Evolutionary conservation across 2,113 vertebrate species (phyloP).

Genomic region (Erythrolamprus reginae): DNA sequence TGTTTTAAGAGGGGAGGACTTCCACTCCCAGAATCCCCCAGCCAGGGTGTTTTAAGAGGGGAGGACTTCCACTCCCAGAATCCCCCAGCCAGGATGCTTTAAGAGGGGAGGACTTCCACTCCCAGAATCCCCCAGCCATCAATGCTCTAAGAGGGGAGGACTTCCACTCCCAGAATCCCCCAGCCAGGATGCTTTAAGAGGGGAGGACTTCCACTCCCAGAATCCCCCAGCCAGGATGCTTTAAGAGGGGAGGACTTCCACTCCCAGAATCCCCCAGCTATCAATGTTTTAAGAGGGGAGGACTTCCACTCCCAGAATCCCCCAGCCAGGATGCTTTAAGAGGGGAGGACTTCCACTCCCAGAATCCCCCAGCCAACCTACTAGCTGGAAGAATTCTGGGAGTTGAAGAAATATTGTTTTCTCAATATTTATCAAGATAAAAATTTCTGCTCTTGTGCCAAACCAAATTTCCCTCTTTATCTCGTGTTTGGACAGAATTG

Average conservation of each 20-base stretch:
- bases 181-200: too few relatives aligned
- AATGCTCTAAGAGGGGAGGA: too few relatives aligned
- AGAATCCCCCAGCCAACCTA: not conserved
- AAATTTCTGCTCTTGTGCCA: not conserved
- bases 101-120: too few relatives aligned
- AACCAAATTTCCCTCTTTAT: not conserved
- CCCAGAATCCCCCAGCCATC: not conserved
- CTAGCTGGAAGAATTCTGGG: not conserved
- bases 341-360: too few relatives aligned
- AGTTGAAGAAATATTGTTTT: not conserved
- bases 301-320: not conserved
- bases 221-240: too few relatives aligned
- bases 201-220: too few relatives aligned
- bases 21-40: too few relatives aligned
- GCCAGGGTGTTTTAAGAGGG: too few relatives aligned
- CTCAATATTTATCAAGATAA: not conserved
- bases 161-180: too few relatives aligned
- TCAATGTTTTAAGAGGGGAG: not conserved
- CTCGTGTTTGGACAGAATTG: not conserved
- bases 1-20: too few relatives aligned
- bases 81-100: not conserved
- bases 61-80: too few relatives aligned
- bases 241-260: not conserved
- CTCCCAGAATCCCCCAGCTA: not conserved
- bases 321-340: too few relatives aligned